Evolutionary conservation across 1,140 invertebrate genomes (phyloP).

Genomic region (Dreissena polymorpha): DNA sequence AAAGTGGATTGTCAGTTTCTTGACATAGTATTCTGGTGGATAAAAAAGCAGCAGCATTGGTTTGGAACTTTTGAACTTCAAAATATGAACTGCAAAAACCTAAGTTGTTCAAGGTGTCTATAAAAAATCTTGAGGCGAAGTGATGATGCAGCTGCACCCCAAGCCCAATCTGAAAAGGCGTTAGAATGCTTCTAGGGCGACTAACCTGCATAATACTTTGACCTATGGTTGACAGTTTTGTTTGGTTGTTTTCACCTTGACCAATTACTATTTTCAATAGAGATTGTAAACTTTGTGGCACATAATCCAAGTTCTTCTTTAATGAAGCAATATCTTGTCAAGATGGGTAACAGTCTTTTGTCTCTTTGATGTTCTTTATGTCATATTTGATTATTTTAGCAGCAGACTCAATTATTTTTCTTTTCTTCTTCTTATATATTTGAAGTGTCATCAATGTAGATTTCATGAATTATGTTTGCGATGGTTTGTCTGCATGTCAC

Average conservation of each 20-base stretch:
- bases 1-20: slow-evolving; percentile 45
- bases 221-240: slow-evolving; percentile 43
- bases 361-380: background rate
- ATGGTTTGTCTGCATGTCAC: too few relatives aligned
- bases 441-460: too few relatives aligned
- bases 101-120: slow-evolving; percentile 58
- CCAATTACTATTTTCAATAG: slow-evolving; percentile 10
- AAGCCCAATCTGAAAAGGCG: slow-evolving; percentile 63
- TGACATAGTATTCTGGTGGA: slow-evolving; percentile 34
- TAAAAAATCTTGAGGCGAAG: slow-evolving; percentile 61
- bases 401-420: slow-evolving; percentile 25
- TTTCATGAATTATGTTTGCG: too few relatives aligned
- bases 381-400: slow-evolving; percentile 46
- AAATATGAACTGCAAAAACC: slow-evolving; percentile 61
- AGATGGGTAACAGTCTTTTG: slow-evolving; percentile 27
- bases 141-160: slow-evolving; percentile 65
- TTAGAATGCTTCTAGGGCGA: slow-evolving; percentile 56
- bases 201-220: slow-evolving; percentile 47
- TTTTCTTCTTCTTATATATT: too few relatives aligned
- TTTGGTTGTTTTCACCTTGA: background rate
- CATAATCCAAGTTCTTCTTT: slow-evolving; percentile 30
- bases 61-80: slow-evolving; percentile 59
- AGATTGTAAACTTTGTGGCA: slow-evolving; percentile 34
- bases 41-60: slow-evolving; percentile 53
- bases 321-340: background rate